Base-by-base conservation (phyloP, 2,113 vertebrate species). In the Archocentrus centrarchus region DNA sequence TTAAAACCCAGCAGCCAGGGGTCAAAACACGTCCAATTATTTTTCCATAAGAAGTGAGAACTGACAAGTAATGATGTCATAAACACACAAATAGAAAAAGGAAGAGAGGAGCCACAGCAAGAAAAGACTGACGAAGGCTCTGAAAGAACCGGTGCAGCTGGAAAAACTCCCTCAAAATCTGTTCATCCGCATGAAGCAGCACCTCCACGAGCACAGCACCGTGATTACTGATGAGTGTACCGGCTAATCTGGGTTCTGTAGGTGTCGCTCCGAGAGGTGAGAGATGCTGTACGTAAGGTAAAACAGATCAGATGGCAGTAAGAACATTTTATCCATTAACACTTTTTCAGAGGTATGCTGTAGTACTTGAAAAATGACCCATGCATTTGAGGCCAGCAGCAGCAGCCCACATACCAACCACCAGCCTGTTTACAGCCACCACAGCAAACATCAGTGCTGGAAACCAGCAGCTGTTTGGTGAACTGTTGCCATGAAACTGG, bases 381-480 rank as follows among this genome's bases (percentile, higher is more conserved):
- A 15, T 9, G 0, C n/a, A 15, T 15, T 18, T 47, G 17, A 37
- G 4, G 35, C 18, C 44, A 55, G 10, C 20, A 27, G 53, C 32
- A 59, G 47, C 41, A 66, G 37, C 7, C 27, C 17, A 60, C 55
- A 47, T 30, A 10, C 35, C 47, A 22, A 47, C 64, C 14, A 32
- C 14, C 24, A 30, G 30, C 41, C 2, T 6, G 20, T 76, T 55
- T 10, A 58, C 24, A 2, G 59, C 35, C n/a, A 39, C 24, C 14
- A 63, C 20, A 75, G 35, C 66, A 87, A 58, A 61, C 41, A 24
- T 18, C 39, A 11, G 20, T 6, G 47, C 30, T 83, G 66, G 63
- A 64, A 58, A 82, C 57, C 24, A 85, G 78, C 87, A 87, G 75
- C 59, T 88, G 80, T 84, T 80, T 84, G 84, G 75, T 59, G 75